Conservation (phyloP, 30 jellyfish, hydroid and myxozoan species). For the Hydractinia symbiolongicarpus region DNA sequence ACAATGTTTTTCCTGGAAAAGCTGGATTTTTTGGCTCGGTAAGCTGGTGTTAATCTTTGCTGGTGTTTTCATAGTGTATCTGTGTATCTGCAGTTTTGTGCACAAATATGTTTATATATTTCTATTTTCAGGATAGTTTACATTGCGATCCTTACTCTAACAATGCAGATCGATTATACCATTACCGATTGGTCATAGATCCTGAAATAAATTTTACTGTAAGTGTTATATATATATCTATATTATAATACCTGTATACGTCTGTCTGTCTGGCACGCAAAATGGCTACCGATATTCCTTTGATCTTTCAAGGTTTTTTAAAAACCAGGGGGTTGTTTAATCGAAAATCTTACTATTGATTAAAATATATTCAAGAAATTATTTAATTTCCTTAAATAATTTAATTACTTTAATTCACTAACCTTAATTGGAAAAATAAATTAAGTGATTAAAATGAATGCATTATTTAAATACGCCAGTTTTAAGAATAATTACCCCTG, state of each 20-base stretch:
- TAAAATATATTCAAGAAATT: too few species aligned
- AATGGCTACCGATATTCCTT: too few species aligned
- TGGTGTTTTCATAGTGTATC: background rate
- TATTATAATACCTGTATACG: background rate
- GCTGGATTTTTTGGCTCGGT: background rate
- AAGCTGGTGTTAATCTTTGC: background rate
- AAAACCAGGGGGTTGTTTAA: too few species aligned
- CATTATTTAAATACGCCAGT: too few species aligned
- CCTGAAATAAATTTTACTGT: conserved; percentile 39
- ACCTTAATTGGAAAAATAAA: too few species aligned
- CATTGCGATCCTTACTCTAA: conserved; percentile 15
- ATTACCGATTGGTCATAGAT: conserved; percentile 21
- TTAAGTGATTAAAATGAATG: too few species aligned
- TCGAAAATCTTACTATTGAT: too few species aligned
- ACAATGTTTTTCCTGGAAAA: conserved; percentile 19
- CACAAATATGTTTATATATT: background rate
- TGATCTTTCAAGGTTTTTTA: too few species aligned
- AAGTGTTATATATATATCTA: background rate
- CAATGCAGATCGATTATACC: conserved; percentile 19
- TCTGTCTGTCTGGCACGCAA: too few species aligned
- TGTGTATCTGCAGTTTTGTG: background rate
- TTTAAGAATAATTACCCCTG: too few species aligned
- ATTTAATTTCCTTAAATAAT: too few species aligned
- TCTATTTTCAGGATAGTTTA: background rate
- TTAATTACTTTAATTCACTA: too few species aligned